These are phyloP conservation scores for Ceyx cyanopectus DNA, from an alignment of 2,113 vertebrate genomes.

Conservation along the genomic window DNA sequence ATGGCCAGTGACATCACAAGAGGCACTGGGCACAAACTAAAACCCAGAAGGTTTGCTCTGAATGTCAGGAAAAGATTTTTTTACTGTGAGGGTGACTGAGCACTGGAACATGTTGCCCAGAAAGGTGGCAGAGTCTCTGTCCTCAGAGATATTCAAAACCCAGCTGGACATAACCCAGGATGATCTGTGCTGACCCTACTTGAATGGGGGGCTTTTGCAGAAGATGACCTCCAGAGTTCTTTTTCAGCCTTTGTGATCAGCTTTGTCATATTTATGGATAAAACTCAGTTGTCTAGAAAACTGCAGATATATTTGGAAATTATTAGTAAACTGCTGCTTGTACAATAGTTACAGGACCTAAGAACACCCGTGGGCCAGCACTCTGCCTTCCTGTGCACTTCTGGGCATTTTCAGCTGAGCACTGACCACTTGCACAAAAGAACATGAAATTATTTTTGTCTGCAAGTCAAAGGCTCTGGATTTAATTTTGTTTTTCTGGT, in stretches of 20 bases:
- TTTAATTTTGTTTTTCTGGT: neutral
- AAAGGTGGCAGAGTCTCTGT: neutral
- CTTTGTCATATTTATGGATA: neutral
- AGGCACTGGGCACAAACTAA: neutral
- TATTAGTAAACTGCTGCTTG: neutral
- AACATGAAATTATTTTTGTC: neutral
- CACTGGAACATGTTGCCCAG: neutral
- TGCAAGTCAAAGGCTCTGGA: neutral
- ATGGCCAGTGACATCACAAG: neutral
- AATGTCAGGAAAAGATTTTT: neutral
- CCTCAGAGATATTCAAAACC: neutral
- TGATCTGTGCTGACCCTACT: neutral
- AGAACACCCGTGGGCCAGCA: neutral
- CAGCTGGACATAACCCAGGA: neutral
- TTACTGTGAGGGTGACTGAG: neutral
- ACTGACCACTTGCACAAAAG: neutral
- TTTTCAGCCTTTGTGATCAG: neutral
- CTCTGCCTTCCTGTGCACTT: neutral
- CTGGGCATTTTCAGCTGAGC: neutral
- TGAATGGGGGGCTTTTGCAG: neutral
- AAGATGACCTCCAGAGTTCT: neutral
- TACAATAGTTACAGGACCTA: neutral
- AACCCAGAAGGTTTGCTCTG: neutral
- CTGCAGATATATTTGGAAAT: neutral
- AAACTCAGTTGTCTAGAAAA: neutral